Evolutionary conservation across 2,888 invertebrate genomes (phyloP), one percentile per base, ranked within the genome.

Genomic region (Cheilosia vulpina): DNA sequence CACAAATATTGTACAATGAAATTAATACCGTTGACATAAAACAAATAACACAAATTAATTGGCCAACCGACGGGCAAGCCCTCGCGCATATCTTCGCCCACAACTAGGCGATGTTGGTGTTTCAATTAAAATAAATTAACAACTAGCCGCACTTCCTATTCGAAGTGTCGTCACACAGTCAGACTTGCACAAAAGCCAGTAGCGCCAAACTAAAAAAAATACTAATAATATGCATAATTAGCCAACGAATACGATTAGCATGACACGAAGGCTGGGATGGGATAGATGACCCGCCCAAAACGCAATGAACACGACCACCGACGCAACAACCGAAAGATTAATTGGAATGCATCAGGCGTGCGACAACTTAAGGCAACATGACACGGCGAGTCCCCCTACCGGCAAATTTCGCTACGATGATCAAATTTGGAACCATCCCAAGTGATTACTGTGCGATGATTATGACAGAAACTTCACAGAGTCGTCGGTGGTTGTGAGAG

Each of bases 71-170:
- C 45, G 58, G 47, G 41, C 63, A 17, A 24, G 47, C 38, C 47
- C 9, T 50, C 50, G 50, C 17, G 45, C 60, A 38, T 47, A 81
- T 31, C 38, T 45, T 53, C 27, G 15, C 27, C 69, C 24, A 57
- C 21, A 50, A 50, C 47, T 11, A 52, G 55, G 58, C 63, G 52
- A 21, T 13, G 24, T 3, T 19, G 19, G 41, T 69, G 55, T 60
- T 76, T 75, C 79, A 75, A 84, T 84, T 75, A 66, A 79, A 76
- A 75, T 71, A 76, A 80, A 85, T 85, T 85, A 76, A 17, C 58
- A 55, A 21, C 58, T 65, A 69, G 34, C 41, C 43, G 68, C 31
- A 66, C 60, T 73, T 73, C 73, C 73, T 68, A 57, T 53, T 19
- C 50, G 41, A 34, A 60, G 57, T 63, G 47, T 17, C 50, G 47